phyloP scores from a whole-genome alignment of 2,888 invertebrate genomes.

The Meandrusa payeni region DNA sequence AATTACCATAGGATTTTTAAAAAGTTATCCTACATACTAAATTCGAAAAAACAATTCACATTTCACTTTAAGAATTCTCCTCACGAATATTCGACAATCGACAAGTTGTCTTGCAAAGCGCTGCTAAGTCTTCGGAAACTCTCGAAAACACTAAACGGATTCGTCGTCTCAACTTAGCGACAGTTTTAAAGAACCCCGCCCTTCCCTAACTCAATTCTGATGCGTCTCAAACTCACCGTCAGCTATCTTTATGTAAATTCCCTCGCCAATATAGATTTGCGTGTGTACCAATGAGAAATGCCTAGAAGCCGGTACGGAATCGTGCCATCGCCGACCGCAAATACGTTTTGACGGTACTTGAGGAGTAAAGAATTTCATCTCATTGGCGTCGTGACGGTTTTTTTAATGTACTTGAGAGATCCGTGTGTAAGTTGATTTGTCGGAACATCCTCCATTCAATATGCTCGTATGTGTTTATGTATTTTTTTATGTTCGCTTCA shows the following conservation, averaged over 20 bases:
- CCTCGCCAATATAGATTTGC: constrained; percentile 48
- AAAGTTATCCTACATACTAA: too few species aligned
- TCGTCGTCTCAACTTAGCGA: constrained; percentile 76
- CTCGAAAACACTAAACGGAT: constrained; percentile 74
- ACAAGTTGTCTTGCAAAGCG: constrained; percentile 19
- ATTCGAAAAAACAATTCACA: too few species aligned
- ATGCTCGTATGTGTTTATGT: constrained; percentile 27
- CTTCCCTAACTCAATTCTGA: constrained; percentile 74
- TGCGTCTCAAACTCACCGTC: constrained; percentile 62
- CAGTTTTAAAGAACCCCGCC: constrained; percentile 73
- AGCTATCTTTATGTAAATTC: constrained; percentile 76
- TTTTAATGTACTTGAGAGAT: constrained; percentile 51
- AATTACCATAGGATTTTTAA: too few species aligned
- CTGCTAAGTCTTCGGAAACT: constrained; percentile 31
- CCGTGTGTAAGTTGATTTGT: constrained; percentile 56
- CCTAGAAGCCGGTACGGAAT: constrained; percentile 25
- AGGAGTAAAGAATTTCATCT: constrained; percentile 48
- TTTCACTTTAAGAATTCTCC: constrained; percentile 1
- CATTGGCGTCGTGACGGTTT: constrained; percentile 59
- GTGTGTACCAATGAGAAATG: constrained; percentile 25
- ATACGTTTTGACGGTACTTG: constrained; percentile 34
- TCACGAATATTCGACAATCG: constrained; percentile 14
- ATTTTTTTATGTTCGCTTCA: constrained; percentile 18
- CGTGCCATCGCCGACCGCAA: constrained; percentile 31
- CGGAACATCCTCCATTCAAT: constrained; percentile 31